Conservation (phyloP, 2,797 vertebrate genomes). For the Gouania willdenowi region DNA sequence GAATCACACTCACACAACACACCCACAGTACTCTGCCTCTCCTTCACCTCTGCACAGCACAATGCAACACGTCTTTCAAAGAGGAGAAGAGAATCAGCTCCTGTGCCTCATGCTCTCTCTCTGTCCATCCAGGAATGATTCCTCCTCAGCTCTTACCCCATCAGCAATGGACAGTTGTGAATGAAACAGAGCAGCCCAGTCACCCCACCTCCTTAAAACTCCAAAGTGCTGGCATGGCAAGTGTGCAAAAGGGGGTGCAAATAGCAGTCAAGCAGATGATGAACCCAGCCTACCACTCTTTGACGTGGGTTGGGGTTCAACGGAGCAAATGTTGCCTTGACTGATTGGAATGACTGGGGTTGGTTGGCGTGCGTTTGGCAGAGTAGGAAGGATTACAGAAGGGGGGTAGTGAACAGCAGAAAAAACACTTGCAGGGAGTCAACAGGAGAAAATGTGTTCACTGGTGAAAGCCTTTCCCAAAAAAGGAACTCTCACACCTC, state of each 20-base stretch:
- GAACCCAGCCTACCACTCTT: constrained; percentile 41
- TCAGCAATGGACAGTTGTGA: constrained; percentile 63
- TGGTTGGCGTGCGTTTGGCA: constrained; percentile 39
- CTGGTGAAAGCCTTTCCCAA: constrained; percentile 49
- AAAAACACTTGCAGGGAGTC: constrained; percentile 45
- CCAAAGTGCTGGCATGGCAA: constrained; percentile 50
- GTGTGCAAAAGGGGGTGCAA: constrained; percentile 33
- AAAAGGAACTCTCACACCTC: constrained; percentile 57
- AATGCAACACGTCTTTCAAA: not conserved
- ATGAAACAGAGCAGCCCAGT: constrained; percentile 42
- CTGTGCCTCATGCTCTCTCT: constrained; percentile 6
- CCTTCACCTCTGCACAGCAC: constrained; percentile 27
- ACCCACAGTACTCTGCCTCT: constrained; percentile 36
- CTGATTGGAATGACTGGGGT: constrained; percentile 52
- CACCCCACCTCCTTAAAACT: constrained; percentile 50
- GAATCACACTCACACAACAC: constrained; percentile 35
- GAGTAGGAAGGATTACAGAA: constrained; percentile 29
- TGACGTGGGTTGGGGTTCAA: constrained; percentile 27
- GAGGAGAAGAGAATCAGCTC: constrained; percentile 11
- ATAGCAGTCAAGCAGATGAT: constrained; percentile 49
- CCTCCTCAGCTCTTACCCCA: constrained; percentile 27
- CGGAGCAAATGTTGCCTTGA: constrained; percentile 59
- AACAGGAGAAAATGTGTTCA: constrained; percentile 34
- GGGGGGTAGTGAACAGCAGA: constrained; percentile 43
- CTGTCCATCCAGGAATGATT: constrained; percentile 28